phyloP scores from a whole-genome alignment of 1,140 invertebrate species.

The Nymphalis io region DNA sequence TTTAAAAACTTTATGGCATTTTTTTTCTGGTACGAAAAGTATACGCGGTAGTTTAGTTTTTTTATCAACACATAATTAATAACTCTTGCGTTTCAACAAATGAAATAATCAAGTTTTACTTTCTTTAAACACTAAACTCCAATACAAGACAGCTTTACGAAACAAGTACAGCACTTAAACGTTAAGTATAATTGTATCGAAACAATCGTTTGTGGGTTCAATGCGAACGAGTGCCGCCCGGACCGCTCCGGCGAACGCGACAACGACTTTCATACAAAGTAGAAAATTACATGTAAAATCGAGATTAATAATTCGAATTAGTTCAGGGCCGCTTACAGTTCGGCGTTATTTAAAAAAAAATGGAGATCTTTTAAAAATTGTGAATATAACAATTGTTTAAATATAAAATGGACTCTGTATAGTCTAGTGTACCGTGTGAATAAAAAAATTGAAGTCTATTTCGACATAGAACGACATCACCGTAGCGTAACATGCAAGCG shows the following conservation, averaged over 20 bases:
- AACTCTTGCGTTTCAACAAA: not conserved
- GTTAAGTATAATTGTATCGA: constrained; percentile 36
- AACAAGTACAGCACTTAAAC: constrained; percentile 55
- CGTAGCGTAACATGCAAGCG: constrained; percentile 52
- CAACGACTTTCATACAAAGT: constrained; percentile 1
- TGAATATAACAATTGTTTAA: not conserved
- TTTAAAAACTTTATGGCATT: no score
- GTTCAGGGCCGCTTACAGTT: constrained; percentile 12
- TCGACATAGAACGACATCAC: constrained; percentile 35
- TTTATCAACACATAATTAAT: no score
- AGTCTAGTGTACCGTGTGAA: constrained; percentile 8
- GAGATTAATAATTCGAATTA: constrained; percentile 16
- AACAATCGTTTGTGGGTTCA: not conserved
- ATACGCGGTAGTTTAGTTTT: no score
- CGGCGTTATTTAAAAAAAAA: constrained; percentile 15
- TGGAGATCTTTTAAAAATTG: not conserved
- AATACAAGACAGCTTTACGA: constrained; percentile 33
- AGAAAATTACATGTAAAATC: constrained; percentile 11
- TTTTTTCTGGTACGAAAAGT: no score
- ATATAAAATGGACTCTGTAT: constrained; percentile 17
- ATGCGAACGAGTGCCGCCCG: not conserved
- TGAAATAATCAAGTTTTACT: not conserved
- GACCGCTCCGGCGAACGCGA: not conserved
- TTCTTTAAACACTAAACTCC: constrained; percentile 22
- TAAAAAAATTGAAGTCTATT: constrained; percentile 18